Base-by-base conservation (phyloP, 2,797 vertebrate genomes). In the Phoebastria nigripes region DNA sequence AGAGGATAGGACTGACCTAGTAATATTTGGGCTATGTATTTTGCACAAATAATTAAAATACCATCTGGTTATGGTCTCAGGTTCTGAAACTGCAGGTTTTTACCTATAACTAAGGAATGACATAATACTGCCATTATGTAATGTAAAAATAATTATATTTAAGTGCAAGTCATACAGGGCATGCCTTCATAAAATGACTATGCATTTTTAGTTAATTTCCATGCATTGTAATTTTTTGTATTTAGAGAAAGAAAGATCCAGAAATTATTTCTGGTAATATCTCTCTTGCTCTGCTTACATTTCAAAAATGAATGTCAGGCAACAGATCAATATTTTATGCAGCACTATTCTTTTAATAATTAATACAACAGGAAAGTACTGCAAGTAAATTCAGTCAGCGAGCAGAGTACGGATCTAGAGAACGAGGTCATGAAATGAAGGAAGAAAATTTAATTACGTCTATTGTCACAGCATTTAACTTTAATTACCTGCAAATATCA, bases 271-370 rank as follows among this genome's bases (percentile, higher is more conserved):
- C 87, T 95, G 29, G 81, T 92, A 95, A 71, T 95, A 84, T 25
- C 61, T 82, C 42, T 95, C 80, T 83, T 90, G 33, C 51, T 96
- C 87, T 89, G 84, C 85, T 94, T 97, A 91, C 56, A 91, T 95
- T 94, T 95, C 55, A 95, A 95, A 97, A 96, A 97, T 58, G 81
- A 94, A 97, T 97, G 92, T 95, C 92, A 96, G 69, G 78, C 88
- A 96, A 90, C 55, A 70, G 37, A 96, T 98, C 92, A 96, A 97
- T 98, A 96, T 97, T 98, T 97, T 87, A 98, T 97, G 93, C 70
- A 96, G 95, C 87, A 93, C 93, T 95, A 69, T 97, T 96, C 87
- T 93, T 97, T 98, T 86, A 97, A 98, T 97, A 96, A 97, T 97
- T 97, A 96, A 98, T 97, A 83, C 28, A 96, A 87, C 47, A 93